Conservation (phyloP, 2,888 invertebrate species). For the Nomada lathburiana region DNA sequence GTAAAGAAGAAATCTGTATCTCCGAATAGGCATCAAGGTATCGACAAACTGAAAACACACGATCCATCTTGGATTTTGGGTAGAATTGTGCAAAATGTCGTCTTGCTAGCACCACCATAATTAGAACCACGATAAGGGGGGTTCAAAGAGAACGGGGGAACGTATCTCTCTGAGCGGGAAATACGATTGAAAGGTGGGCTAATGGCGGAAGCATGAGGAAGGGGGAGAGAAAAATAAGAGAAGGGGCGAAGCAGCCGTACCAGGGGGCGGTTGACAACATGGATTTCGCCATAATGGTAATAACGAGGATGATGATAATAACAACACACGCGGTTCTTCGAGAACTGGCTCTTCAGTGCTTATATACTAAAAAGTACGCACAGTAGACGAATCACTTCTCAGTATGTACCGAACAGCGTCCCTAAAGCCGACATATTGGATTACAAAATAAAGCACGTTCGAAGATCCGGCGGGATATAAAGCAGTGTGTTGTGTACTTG, state of each 20-base stretch:
- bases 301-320: conserved; percentile 72
- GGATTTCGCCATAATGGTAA: conserved; percentile 77
- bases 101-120: conserved; percentile 81
- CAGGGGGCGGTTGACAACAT: conserved; percentile 78
- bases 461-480: conserved; percentile 63
- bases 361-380: conserved; percentile 8
- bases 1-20: conserved; percentile 53
- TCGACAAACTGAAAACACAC: conserved; percentile 61
- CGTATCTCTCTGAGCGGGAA: conserved; percentile 71
- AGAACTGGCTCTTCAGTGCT: conserved; percentile 5
- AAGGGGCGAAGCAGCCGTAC: conserved; percentile 65
- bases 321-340: conserved; percentile 70
- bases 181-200: conserved; percentile 72
- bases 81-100: conserved; percentile 83
- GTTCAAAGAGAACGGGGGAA: conserved; percentile 49
- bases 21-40: conserved; percentile 47
- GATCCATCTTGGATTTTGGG: conserved; percentile 79
- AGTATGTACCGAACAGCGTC: conserved; percentile 62
- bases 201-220: conserved; percentile 49
- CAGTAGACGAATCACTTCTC: conserved; percentile 24
- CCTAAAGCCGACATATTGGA: conserved; percentile 73
- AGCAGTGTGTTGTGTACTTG: conserved; percentile 15
- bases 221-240: conserved; percentile 62
- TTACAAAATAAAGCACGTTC: conserved; percentile 71
- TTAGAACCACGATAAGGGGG: conserved; percentile 73